These are phyloP conservation scores for Hirtodrosophila duncani DNA, from an alignment of 2,888 invertebrate species.

Conservation along the genomic window DNA sequence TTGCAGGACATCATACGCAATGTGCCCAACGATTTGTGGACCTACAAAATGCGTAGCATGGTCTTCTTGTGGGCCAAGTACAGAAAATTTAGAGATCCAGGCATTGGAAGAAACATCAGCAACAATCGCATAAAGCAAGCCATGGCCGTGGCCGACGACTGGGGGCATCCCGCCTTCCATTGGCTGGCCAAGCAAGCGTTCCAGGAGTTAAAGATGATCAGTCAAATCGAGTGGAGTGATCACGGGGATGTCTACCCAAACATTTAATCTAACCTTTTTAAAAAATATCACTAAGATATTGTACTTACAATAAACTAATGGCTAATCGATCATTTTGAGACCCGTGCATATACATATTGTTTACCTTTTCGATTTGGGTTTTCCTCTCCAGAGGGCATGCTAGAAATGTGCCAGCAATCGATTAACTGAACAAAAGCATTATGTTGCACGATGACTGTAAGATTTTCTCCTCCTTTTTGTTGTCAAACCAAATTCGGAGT, in stretches of 20 bases:
- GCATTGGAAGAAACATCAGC: accelerated
- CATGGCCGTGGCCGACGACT: slow-evolving; percentile 4
- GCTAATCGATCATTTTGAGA: too few species aligned
- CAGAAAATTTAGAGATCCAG: background rate
- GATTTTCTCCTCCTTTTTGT: background rate
- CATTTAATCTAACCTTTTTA: background rate
- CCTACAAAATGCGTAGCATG: slow-evolving; percentile 42
- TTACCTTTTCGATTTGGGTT: too few species aligned
- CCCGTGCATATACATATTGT: too few species aligned
- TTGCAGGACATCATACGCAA: slow-evolving; percentile 40
- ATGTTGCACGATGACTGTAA: background rate
- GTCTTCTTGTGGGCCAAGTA: slow-evolving; percentile 42
- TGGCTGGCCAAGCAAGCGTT: slow-evolving; percentile 45
- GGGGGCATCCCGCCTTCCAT: slow-evolving; percentile 38
- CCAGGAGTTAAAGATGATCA: slow-evolving; percentile 32
- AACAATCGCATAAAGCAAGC: background rate
- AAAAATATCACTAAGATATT: too few species aligned
- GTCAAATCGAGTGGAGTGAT: slow-evolving; percentile 37
- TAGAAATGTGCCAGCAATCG: too few species aligned
- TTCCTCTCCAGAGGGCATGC: too few species aligned
- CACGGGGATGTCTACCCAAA: slow-evolving; percentile 18
- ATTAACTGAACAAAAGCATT: too few species aligned
- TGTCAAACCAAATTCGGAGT: slow-evolving; percentile 12
- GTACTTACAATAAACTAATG: too few species aligned
- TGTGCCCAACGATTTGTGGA: slow-evolving; percentile 42